A percentile compares a stretch with the other conserved stretches of the same genome.
Evolutionary conservation across 2,888 invertebrate species (phyloP).

Genomic region (Smittia aterrima): DNA sequence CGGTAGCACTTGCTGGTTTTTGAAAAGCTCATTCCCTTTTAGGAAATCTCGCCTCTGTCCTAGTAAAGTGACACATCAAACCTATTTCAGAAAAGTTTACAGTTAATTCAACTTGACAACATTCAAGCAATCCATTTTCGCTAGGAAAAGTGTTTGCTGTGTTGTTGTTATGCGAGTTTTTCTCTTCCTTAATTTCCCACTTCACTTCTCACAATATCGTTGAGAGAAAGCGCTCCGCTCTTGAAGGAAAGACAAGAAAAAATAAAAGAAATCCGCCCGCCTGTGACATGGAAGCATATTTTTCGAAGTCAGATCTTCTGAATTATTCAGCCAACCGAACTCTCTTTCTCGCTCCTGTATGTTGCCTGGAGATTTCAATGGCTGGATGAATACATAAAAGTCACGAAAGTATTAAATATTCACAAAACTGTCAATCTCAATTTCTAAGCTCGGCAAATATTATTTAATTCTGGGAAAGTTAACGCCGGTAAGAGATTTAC

Average conservation of each 20-base stretch:
- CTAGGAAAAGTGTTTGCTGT: background rate
- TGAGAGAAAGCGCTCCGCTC: too few species aligned
- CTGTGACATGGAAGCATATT: background rate
- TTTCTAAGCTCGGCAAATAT: background rate
- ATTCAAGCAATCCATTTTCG: background rate
- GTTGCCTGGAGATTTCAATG: background rate
- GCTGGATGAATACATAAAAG: background rate
- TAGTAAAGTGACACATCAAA: background rate
- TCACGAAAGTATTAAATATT: background rate
- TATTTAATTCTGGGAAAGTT: too few species aligned
- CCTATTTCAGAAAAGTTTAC: slow-evolving; percentile 5
- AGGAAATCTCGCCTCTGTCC: too few species aligned
- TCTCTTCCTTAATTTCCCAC: too few species aligned
- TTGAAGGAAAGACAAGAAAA: background rate
- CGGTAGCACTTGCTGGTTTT: too few species aligned
- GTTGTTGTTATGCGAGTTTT: too few species aligned
- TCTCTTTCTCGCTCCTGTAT: background rate
- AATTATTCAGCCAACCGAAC: background rate
- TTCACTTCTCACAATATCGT: too few species aligned
- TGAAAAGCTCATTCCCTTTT: too few species aligned
- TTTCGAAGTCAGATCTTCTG: background rate
- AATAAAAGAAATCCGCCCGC: too few species aligned
- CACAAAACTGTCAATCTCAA: background rate
- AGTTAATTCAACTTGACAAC: slow-evolving; percentile 1
- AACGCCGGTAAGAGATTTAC: too few species aligned